These are phyloP conservation scores for Ciconia nigra DNA, from an alignment of 2,797 vertebrate species.

Conservation along the genomic window DNA sequence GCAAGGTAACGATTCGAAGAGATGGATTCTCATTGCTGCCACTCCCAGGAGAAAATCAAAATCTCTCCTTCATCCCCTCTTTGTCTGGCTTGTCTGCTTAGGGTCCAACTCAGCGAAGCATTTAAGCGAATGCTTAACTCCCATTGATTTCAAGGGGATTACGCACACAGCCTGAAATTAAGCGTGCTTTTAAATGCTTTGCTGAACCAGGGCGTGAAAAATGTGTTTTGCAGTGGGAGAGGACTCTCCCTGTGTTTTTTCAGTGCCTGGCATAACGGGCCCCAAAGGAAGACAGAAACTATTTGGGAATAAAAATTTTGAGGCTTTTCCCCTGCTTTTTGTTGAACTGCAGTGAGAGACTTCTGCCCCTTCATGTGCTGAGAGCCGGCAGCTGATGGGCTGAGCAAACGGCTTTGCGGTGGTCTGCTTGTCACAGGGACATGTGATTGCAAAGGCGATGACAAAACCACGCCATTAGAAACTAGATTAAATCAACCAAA, in stretches of 20 bases:
- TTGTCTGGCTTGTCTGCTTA: neutral
- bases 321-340: neutral
- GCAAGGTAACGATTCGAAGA: neutral
- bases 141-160: neutral
- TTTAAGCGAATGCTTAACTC: neutral
- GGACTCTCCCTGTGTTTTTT: neutral
- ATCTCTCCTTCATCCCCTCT: neutral
- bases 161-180: neutral
- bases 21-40: neutral
- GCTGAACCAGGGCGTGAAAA: neutral
- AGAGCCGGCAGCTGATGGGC: neutral
- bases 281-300: neutral
- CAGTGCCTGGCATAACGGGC: neutral
- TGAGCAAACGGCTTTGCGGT: accelerated
- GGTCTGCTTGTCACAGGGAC: neutral
- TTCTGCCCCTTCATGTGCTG: neutral
- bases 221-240: neutral
- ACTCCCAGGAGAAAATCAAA: neutral
- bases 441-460: accelerated
- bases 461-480: neutral
- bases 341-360: accelerated
- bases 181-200: neutral
- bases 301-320: neutral
- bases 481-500: neutral
- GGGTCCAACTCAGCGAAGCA: neutral